These are phyloP conservation scores for Furcula furcula DNA, from an alignment of 2,888 invertebrate genomes.

Conservation along the genomic window DNA sequence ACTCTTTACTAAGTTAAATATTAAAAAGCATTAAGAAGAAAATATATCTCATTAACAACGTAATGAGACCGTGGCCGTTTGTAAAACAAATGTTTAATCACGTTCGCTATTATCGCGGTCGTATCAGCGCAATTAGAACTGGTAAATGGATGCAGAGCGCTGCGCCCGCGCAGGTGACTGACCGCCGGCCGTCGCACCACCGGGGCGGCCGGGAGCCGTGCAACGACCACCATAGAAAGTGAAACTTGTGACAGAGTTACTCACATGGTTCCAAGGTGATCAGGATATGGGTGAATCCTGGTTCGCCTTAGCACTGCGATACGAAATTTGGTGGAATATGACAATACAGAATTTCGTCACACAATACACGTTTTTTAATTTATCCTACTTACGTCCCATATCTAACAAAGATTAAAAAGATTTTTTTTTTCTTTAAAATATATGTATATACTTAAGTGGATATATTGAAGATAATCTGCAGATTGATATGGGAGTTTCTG, in stretches of 20 bases:
- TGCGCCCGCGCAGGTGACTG: conserved; percentile 12
- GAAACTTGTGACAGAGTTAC: conserved; percentile 19
- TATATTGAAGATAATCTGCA: too few species aligned
- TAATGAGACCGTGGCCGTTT: conserved; percentile 7
- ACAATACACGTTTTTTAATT: too few species aligned
- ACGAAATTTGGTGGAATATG: too few species aligned
- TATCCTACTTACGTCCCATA: too few species aligned
- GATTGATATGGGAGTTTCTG: too few species aligned
- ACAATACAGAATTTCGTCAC: too few species aligned
- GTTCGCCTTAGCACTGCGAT: too few species aligned
- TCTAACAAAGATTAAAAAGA: too few species aligned
- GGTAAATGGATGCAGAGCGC: conserved; percentile 16
- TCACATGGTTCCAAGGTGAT: background rate
- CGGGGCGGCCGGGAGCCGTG: background rate
- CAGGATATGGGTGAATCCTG: too few species aligned
- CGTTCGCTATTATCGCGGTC: conserved; percentile 15
- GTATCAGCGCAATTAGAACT: conserved; percentile 24
- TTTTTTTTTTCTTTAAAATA: too few species aligned
- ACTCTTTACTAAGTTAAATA: background rate
- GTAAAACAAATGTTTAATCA: conserved; percentile 14
- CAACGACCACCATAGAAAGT: conserved; percentile 27
- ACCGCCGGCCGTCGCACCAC: background rate
- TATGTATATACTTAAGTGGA: too few species aligned
- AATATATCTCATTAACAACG: background rate
- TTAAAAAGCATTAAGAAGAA: background rate